These are phyloP conservation scores for Balaeniceps rex DNA, from an alignment of 2,113 vertebrate genomes.

Conservation along the genomic window DNA sequence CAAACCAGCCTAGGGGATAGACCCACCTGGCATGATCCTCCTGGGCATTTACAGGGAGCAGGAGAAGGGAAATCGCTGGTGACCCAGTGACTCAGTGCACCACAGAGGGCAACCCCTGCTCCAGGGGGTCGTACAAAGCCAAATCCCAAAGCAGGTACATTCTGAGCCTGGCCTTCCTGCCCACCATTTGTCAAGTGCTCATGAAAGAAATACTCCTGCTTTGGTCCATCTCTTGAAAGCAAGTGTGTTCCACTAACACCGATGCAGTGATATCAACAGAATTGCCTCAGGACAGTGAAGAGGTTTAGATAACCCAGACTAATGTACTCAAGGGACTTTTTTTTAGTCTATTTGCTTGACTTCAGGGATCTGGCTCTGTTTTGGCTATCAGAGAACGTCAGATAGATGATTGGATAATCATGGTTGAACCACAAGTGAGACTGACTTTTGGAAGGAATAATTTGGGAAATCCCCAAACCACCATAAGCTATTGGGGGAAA, in stretches of 20 bases:
- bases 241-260: background rate
- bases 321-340: background rate
- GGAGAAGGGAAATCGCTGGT: background rate
- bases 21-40: background rate
- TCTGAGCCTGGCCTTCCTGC: background rate
- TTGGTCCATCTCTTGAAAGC: background rate
- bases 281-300: background rate
- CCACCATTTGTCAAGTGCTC: background rate
- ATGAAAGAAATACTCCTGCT: background rate
- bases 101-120: background rate
- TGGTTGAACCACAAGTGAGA: background rate
- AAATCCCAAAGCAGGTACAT: background rate
- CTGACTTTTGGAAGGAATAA: background rate
- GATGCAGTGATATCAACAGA: background rate
- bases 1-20: background rate
- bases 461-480: background rate
- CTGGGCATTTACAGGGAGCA: fast-evolving
- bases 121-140: background rate
- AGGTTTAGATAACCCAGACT: background rate
- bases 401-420: background rate
- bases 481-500: background rate
- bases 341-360: background rate
- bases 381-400: background rate
- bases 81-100: background rate
- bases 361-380: background rate